Percentiles rank a stretch among this genome's conserved stretches.
phyloP scores from a whole-genome alignment of 1,140 invertebrate genomes.

The Panonychus citri region DNA sequence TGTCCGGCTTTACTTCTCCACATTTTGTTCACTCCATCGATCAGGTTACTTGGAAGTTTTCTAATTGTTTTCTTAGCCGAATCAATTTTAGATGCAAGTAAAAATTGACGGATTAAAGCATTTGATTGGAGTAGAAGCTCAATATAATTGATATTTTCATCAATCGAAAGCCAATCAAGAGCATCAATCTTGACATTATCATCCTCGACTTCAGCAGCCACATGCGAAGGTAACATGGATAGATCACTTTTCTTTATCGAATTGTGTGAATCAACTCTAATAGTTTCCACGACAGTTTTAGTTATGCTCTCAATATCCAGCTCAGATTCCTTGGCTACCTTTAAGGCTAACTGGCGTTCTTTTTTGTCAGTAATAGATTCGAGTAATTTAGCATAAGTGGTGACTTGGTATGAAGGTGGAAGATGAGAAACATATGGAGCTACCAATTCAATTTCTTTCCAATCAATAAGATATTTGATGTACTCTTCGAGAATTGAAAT shows the following conservation, averaged over 20 bases:
- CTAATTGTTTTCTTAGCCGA: slow-evolving; percentile 16
- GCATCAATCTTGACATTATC: slow-evolving; percentile 53
- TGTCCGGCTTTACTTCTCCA: slow-evolving; percentile 26
- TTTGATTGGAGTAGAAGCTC: slow-evolving; percentile 66
- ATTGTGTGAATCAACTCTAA: slow-evolving; percentile 19
- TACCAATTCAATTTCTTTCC: slow-evolving; percentile 47
- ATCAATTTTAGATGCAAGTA: slow-evolving; percentile 22
- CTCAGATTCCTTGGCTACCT: slow-evolving; percentile 42
- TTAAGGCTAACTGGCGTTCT: slow-evolving; percentile 31
- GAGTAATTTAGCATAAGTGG: slow-evolving; percentile 51
- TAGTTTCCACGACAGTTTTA: slow-evolving; percentile 52
- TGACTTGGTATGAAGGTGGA: slow-evolving; percentile 39
- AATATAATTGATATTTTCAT: slow-evolving; percentile 44
- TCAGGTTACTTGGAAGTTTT: slow-evolving; percentile 28
- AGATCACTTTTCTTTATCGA: neutral
- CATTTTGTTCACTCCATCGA: slow-evolving; percentile 32
- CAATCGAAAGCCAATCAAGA: slow-evolving; percentile 61
- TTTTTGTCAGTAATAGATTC: slow-evolving; percentile 39
- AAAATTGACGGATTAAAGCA: slow-evolving; percentile 59
- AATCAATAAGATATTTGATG: slow-evolving; percentile 39
- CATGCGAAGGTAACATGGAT: neutral
- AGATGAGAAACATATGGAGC: slow-evolving; percentile 59
- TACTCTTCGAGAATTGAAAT: slow-evolving; percentile 48
- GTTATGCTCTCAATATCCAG: slow-evolving; percentile 61
- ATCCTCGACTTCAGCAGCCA: slow-evolving; percentile 17